Base-by-base conservation (phyloP, 2,888 invertebrate genomes). In the Vannuccia rotundouncinata region DNA sequence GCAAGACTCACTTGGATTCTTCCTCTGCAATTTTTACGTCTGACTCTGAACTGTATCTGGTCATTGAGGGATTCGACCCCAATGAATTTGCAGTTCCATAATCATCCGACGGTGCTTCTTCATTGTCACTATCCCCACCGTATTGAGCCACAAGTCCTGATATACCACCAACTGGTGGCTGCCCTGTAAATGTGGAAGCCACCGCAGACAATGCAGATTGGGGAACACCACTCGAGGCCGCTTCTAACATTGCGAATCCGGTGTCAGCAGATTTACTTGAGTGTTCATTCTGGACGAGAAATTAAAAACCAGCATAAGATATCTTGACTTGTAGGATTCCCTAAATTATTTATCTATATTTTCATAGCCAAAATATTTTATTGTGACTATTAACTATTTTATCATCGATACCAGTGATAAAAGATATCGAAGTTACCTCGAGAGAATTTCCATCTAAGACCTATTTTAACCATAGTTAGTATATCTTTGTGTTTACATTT, bases 121-220 rank as follows among this genome's bases (percentile, higher is more conserved):
- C 88, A 10, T 85, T 85, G 81, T 88, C 91, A 82, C 92, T 92
- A 83, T 92, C 93, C 0, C 92, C 92, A 0, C 92, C 93, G 84
- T 93, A 93, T 0, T 92, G 92, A 27, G 93, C 92, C 0, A 93
- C 93, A 17, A 93, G 83, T 27, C 84, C 85, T 5, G 83, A 82
- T 28, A 82, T 45, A 17, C 45, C 45, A 5, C 45, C 45, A 5
- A 5, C 45, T 17, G 45, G 45, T 5, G 45, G 45, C 17, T 77
- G 31, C 31, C 59, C 59, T 45, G 10, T 45, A 45, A 17, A 77
- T 10, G 27, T 45, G 17, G 45, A n/a, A 27, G 27, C 27, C 1
- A 27, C 30, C 77, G 27, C 22, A 13, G 31, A 2, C 2, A 74
- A 22, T 29, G n/a, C 10, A 2, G 31, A 17, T 5, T 80, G 29